Conservation (phyloP, 2,888 invertebrate species). For the Andricus quercusramuli region DNA sequence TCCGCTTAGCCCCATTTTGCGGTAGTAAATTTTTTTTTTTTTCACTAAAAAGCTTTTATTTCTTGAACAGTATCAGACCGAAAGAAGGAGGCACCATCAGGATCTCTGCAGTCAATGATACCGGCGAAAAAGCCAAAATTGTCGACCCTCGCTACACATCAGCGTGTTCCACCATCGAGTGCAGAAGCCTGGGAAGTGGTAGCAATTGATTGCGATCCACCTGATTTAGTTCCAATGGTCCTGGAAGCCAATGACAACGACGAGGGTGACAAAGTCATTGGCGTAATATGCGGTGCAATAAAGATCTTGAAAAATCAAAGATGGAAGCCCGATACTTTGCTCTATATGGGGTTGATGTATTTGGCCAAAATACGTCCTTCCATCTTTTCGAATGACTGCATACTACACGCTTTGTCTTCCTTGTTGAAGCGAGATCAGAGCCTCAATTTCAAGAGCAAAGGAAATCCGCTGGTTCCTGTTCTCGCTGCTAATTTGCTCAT, state of each 20-base stretch:
- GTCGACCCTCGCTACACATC: constrained; percentile 68
- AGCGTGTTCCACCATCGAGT: constrained; percentile 75
- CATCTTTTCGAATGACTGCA: constrained; percentile 87
- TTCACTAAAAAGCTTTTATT: not conserved
- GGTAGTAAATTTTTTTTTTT: no score
- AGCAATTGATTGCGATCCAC: constrained; percentile 90
- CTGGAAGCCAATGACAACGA: constrained; percentile 88
- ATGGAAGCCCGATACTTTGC: constrained; percentile 89
- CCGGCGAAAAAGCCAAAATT: constrained; percentile 84
- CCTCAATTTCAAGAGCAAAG: constrained; percentile 88
- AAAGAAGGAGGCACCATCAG: constrained; percentile 84
- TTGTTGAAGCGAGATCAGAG: constrained; percentile 87
- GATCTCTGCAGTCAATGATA: constrained; percentile 80
- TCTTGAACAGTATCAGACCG: constrained; percentile 81
- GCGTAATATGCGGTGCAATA: constrained; percentile 92
- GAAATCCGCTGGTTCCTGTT: constrained; percentile 89
- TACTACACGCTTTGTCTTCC: constrained; percentile 89
- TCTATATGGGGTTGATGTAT: constrained; percentile 89
- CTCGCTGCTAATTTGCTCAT: constrained; percentile 91
- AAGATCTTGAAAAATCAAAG: constrained; percentile 88
- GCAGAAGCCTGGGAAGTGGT: constrained; percentile 86
- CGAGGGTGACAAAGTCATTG: constrained; percentile 89
- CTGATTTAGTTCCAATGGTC: constrained; percentile 88
- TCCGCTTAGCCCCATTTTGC: no score
- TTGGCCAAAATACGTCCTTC: constrained; percentile 89